Evolutionary conservation across 2,113 vertebrate species (phyloP), one percentile per base, ranked within the genome.

Genomic region (Ciconia boyciana): DNA sequence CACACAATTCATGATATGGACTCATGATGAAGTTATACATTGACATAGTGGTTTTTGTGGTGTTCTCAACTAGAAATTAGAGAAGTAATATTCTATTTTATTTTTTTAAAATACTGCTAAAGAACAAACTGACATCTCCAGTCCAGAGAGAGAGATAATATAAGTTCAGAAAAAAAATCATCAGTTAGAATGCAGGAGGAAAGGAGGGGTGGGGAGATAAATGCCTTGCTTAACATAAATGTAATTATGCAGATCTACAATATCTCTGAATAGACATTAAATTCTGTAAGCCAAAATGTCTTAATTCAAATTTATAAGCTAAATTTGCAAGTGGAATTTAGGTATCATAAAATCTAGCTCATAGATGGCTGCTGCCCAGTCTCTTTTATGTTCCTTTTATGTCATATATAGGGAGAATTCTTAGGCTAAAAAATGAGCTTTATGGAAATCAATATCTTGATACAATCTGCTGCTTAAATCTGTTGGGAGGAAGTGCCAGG

Each of bases 41-140:
- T 29, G 7, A 69, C 21, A 39, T 43, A 17, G 3, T 31, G 20
- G 2, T 1, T 0, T n/a, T 70, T 78, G 39, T 32, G 8, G 8
- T 66, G 8, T 29, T 66, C 29, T 61, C 28, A 69, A 57, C 25
- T 48, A 91, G 25, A 58, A 72, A 72, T 46, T 22, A 61, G 11
- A 74, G 26, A 74, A 90, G 7, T 29, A 68, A 65, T 29, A 39
- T 4, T 61, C 11, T 48, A 6, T 39, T 68, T 64, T 62, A 3
- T 43, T 74, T 89, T 61, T 89, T 70, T 19, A 5, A 55, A 68
- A 34, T 46, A 58, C 31, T 69, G 11, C 22, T 79, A 24, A 83
- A 52, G 4, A 46, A 41, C 4, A 72, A 70, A 39, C 46, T 60
- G 28, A 16, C 20, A 46, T 44, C 25, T 75, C 43, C n/a, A 60